These are phyloP conservation scores for Silvanus unidentatus DNA, from an alignment of 2,888 invertebrate genomes.

Conservation along the genomic window DNA sequence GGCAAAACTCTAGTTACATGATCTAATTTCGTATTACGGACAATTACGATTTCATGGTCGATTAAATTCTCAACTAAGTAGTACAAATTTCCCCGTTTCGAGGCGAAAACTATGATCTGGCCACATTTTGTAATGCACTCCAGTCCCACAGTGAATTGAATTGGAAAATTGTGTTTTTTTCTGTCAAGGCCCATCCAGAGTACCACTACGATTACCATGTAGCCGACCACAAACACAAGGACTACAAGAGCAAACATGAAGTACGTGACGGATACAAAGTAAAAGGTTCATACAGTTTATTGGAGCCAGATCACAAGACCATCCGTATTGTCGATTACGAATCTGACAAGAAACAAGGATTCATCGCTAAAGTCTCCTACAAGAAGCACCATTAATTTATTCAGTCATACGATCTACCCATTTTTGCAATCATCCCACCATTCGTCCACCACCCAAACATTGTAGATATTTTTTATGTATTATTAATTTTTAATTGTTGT, in stretches of 20 bases:
- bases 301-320: conserved; percentile 40
- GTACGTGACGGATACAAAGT: conserved; percentile 41
- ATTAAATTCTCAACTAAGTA: no score
- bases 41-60: no score
- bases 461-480: no score
- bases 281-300: conserved; percentile 38
- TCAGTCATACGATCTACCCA: conserved; percentile 1
- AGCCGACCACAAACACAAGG: conserved; percentile 36
- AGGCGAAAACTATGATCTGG: no score
- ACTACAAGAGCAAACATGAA: conserved; percentile 39
- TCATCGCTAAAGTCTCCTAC: conserved; percentile 38
- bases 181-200: conserved; percentile 36
- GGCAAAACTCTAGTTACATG: no score
- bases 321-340: conserved; percentile 38
- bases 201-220: conserved; percentile 40
- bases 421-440: no score
- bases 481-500: not conserved
- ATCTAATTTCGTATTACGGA: no score
- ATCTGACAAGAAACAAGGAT: conserved; percentile 39
- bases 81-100: no score
- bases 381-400: conserved; percentile 30
- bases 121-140: no score
- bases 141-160: no score
- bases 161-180: conserved; percentile 19
- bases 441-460: no score